phyloP scores from a whole-genome alignment of 2,888 invertebrate genomes.

The Cotesia congregata region DNA sequence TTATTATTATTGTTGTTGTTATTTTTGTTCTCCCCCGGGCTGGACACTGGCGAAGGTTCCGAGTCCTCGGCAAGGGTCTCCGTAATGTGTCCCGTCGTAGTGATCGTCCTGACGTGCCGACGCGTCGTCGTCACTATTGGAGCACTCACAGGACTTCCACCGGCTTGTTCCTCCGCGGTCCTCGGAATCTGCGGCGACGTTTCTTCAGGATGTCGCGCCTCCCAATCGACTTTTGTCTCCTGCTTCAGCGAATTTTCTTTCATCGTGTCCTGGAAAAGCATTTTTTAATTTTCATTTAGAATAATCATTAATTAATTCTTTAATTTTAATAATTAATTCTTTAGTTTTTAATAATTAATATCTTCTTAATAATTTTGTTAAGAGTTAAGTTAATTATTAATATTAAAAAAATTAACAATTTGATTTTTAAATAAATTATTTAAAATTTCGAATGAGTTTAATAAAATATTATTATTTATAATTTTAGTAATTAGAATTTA shows the following conservation, averaged over 20 bases:
- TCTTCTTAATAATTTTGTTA: no score
- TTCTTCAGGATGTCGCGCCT: conserved; percentile 56
- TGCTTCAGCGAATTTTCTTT: conserved; percentile 64
- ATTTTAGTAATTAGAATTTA: no score
- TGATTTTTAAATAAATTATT: no score
- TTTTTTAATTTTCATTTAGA: neutral
- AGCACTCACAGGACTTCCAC: conserved; percentile 60
- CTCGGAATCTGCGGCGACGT: conserved; percentile 53
- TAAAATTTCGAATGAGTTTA: no score
- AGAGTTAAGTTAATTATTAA: no score
- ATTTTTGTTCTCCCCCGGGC: conserved; percentile 40
- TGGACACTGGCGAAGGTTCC: conserved; percentile 56
- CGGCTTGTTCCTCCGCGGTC: conserved; percentile 55
- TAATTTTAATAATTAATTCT: no score
- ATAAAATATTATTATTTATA: no score
- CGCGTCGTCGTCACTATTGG: conserved; percentile 74
- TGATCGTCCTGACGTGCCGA: conserved; percentile 75
- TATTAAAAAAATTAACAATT: no score
- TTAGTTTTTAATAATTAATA: no score
- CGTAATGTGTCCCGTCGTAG: conserved; percentile 75
- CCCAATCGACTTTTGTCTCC: conserved; percentile 66
- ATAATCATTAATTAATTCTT: neutral
- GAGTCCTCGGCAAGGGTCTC: conserved; percentile 62
- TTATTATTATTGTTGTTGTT: neutral
- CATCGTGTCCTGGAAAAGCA: conserved; percentile 61